These are phyloP conservation scores for Podarcis raffonei DNA, from an alignment of 2,113 vertebrate species.

Conservation along the genomic window DNA sequence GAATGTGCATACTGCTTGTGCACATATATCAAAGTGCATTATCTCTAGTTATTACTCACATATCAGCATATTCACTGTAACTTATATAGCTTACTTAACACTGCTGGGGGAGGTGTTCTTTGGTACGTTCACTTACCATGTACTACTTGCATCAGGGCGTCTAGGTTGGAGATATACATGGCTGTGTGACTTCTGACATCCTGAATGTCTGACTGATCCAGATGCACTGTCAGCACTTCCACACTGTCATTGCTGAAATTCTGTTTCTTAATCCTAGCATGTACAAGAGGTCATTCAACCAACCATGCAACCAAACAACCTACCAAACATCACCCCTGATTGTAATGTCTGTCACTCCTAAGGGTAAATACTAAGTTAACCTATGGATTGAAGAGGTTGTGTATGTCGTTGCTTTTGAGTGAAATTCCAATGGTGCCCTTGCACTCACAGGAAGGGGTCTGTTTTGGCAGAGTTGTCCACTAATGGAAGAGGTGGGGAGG, in stretches of 20 bases:
- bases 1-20: not conserved
- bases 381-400: not conserved
- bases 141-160: fast-evolving
- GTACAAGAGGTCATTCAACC: not conserved
- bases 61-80: not conserved
- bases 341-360: not conserved
- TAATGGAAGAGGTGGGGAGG: not conserved
- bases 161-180: fast-evolving
- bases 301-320: not conserved
- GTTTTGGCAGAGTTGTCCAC: not conserved
- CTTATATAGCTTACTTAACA: not conserved
- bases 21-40: not conserved
- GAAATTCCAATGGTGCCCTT: not conserved
- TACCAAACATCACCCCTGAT: not conserved
- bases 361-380: not conserved
- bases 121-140: not conserved
- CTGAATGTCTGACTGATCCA: fast-evolving
- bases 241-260: fast-evolving
- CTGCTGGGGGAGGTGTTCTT: not conserved
- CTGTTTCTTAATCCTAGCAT: not conserved
- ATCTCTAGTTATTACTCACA: not conserved
- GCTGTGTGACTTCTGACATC: fast-evolving
- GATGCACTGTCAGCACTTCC: fast-evolving
- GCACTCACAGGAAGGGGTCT: not conserved
- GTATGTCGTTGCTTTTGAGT: not conserved